Evolutionary conservation across 2,113 vertebrate species (phyloP).

Genomic region (Actinemys pallida): DNA sequence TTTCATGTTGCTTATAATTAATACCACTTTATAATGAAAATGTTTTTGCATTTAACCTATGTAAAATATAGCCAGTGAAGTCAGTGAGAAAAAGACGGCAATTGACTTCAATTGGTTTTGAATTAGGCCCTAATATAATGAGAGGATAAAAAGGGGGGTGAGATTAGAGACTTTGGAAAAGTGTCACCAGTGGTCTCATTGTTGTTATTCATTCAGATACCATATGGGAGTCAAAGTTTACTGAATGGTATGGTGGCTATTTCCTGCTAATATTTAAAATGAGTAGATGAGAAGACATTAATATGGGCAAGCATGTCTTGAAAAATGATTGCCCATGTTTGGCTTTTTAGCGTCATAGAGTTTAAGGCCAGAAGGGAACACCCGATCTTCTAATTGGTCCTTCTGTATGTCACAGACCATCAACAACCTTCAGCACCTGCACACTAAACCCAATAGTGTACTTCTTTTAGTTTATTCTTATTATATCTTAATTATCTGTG

Average conservation of each 20-base stretch:
- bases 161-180: background rate
- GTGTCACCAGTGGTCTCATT: background rate
- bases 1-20: background rate
- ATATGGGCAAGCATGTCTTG: background rate
- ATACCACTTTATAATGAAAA: background rate
- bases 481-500: background rate
- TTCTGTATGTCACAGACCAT: background rate
- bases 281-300: background rate
- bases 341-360: background rate
- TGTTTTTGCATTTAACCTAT: background rate
- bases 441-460: background rate
- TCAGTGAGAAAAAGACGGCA: background rate
- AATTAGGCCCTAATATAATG: background rate
- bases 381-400: background rate
- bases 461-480: background rate
- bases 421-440: background rate
- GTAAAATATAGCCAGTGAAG: background rate
- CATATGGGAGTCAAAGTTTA: background rate
- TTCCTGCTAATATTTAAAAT: background rate
- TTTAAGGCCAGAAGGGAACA: background rate
- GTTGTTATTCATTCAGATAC: background rate
- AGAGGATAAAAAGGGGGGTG: background rate
- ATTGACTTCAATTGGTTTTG: background rate
- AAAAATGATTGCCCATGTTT: background rate
- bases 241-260: background rate